Evolutionary conservation across 2,797 vertebrate genomes (phyloP).

Genomic region (Acanthopagrus latus): DNA sequence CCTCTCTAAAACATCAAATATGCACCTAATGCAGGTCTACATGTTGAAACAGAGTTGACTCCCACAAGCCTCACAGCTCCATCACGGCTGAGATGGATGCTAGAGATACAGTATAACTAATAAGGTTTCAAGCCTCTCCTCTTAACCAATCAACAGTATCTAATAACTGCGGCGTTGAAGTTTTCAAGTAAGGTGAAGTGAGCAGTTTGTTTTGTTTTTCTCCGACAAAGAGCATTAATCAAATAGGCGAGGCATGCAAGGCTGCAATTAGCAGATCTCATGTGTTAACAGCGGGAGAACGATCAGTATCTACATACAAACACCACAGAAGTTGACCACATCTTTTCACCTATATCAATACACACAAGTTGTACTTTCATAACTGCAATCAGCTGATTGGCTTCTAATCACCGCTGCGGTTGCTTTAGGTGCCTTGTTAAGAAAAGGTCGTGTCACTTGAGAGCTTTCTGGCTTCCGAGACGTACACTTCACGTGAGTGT

Average conservation of each 20-base stretch:
- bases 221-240: background rate
- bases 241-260: background rate
- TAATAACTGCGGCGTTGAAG: background rate
- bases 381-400: slow-evolving; percentile 14
- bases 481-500: slow-evolving; percentile 13
- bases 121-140: background rate
- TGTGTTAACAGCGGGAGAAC: background rate
- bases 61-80: no score
- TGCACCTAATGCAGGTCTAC: background rate
- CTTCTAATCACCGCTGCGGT: background rate
- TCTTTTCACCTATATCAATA: background rate
- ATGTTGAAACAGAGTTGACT: no score
- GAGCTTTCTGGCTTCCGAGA: slow-evolving; percentile 1
- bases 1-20: background rate
- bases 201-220: background rate
- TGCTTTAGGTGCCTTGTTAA: background rate
- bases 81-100: background rate
- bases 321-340: background rate
- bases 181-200: background rate
- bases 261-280: background rate
- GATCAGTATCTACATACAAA: background rate
- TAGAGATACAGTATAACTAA: background rate
- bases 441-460: slow-evolving; percentile 2
- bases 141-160: background rate
- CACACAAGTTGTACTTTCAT: background rate